Evolutionary conservation across 1,140 invertebrate species (phyloP).

Genomic region (Drosophila oshimai): DNA sequence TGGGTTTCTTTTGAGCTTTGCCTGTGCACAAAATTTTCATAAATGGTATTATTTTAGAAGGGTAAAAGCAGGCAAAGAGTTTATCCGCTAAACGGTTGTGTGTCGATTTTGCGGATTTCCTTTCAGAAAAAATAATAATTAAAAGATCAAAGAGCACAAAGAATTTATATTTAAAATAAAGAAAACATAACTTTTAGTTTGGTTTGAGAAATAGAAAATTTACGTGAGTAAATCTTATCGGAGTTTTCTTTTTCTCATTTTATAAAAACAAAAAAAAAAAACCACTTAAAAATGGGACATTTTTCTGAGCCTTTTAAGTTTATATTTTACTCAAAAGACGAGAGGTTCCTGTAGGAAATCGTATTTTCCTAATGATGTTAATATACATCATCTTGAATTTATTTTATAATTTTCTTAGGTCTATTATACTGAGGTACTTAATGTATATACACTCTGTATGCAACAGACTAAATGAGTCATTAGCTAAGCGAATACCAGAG

Average conservation of each 20-base stretch:
- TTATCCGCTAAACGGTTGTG: neutral
- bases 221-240: too few species aligned
- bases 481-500: neutral
- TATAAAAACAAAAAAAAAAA: too few species aligned
- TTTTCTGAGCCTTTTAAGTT: too few species aligned
- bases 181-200: too few species aligned
- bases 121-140: too few species aligned
- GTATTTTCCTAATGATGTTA: neutral
- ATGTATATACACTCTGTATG: constrained; percentile 4
- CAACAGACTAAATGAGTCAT: constrained; percentile 14
- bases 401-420: constrained; percentile 5
- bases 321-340: too few species aligned
- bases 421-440: neutral
- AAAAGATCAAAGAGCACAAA: neutral
- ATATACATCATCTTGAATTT: constrained; percentile 5
- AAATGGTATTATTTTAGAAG: neutral
- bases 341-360: too few species aligned
- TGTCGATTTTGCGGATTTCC: neutral
- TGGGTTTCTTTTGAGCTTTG: neutral
- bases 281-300: too few species aligned
- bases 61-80: too few species aligned
- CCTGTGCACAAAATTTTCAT: neutral
- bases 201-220: too few species aligned
- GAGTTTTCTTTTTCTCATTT: too few species aligned
- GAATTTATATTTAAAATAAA: too few species aligned